Evolutionary conservation across 2,888 invertebrate species (phyloP).

Genomic region (Globia sparganii): DNA sequence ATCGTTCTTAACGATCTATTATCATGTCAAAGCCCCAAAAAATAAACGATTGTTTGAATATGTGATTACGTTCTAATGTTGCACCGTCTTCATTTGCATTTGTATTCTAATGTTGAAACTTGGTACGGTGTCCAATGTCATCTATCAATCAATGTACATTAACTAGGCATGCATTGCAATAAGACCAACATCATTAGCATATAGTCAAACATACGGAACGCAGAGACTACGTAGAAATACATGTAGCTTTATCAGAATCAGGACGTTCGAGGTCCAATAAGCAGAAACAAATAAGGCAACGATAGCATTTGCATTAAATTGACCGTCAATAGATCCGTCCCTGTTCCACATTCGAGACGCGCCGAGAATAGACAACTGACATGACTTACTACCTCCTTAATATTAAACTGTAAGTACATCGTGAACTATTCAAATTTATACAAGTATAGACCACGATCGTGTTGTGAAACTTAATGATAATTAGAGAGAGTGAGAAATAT

Average conservation of each 20-base stretch:
- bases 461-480: constrained; percentile 55
- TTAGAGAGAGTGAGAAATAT: constrained; percentile 61
- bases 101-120: constrained; percentile 72
- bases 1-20: constrained; percentile 38
- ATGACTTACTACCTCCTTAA: constrained; percentile 64
- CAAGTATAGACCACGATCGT: constrained; percentile 33
- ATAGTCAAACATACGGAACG: constrained; percentile 49
- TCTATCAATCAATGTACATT: constrained; percentile 80
- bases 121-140: constrained; percentile 73
- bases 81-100: constrained; percentile 72
- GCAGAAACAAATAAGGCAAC: constrained; percentile 74
- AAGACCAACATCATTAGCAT: constrained; percentile 75
- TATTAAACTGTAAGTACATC: constrained; percentile 50
- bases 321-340: constrained; percentile 82
- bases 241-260: constrained; percentile 48
- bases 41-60: constrained; percentile 49
- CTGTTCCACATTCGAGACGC: constrained; percentile 77
- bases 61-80: constrained; percentile 50
- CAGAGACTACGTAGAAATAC: constrained; percentile 38
- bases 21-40: constrained; percentile 42
- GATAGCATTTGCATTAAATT: constrained; percentile 81
- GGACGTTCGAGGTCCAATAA: constrained; percentile 69
- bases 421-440: constrained; percentile 55
- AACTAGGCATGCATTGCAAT: constrained; percentile 70
- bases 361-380: constrained; percentile 73